Evolutionary conservation across 2,888 invertebrate species (phyloP), one percentile per base, ranked within the genome.

Genomic region (Tryphoninae sp.): DNA sequence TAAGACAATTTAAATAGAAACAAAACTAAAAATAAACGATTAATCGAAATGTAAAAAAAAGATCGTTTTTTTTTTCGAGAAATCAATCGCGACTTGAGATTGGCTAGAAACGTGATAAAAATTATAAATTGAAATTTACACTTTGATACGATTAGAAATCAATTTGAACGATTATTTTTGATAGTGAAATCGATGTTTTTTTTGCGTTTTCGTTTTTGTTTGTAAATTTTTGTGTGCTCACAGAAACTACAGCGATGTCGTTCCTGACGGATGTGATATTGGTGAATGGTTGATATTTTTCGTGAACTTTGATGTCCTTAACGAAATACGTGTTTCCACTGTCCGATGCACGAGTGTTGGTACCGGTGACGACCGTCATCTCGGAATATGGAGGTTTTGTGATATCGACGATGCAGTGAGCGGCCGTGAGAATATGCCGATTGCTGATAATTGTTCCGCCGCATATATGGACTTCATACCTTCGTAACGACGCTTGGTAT

Each of bases 401-500:
- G 13, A 75, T 4, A 1, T 64, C 75, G 40, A 55, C n/a, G 53
- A 84, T 61, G 58, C 85, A 86, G 68, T 86, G 86, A 22, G 86
- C 86, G 62, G 86, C 86, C 11, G 86, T 86, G 23, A 86, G 71
- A 49, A 86, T 78, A 62, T 82, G 84, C 16, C 73, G 49, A 8
- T 68, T 72, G 40, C 72, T 75, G 13, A 86, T 82, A 16, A 86
- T 83, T 9, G 85, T 40, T 16, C 86, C 86, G 13, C 86, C 86
- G 49, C 86, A 86, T 2, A 75, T 1, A 59, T 75, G 75, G 0
- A 6, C 22, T 13, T 80, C 81, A n/a, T 77, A 61, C 0, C 51
- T n/a, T 33, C 84, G 83, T 6, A 89, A 19, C 0, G 89, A 89
- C 11, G 77, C 85, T 80, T 87, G 88, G 49, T 86, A 87, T 2